phyloP scores from a whole-genome alignment of 2,797 vertebrate genomes.

The Tangara arthus region DNA sequence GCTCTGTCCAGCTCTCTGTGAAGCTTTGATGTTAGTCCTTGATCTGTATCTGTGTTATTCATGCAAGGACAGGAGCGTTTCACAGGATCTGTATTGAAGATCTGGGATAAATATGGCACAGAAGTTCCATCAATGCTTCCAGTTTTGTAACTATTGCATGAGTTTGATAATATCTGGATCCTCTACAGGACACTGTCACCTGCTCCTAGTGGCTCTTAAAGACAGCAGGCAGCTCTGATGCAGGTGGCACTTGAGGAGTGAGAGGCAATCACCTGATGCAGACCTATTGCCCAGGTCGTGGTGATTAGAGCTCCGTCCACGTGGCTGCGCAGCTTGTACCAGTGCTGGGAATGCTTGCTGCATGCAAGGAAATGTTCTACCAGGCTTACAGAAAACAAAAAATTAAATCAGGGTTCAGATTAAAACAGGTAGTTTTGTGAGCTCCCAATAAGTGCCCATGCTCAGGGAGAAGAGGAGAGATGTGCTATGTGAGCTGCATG shows the following conservation, averaged over 20 bases:
- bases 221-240: background rate
- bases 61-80: background rate
- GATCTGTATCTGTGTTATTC: background rate
- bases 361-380: background rate
- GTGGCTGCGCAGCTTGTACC: background rate
- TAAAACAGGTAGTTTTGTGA: background rate
- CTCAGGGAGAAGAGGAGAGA: background rate
- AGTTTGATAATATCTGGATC: background rate
- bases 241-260: background rate
- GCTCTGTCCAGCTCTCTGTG: background rate
- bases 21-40: background rate
- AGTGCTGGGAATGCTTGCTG: background rate
- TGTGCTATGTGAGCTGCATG: background rate
- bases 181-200: background rate
- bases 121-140: background rate
- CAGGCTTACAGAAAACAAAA: background rate
- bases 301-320: background rate
- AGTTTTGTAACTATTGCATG: background rate
- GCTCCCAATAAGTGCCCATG: background rate
- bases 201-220: background rate
- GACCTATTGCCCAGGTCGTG: background rate
- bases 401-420: background rate
- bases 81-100: background rate
- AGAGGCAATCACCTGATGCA: fast-evolving
- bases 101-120: background rate